phyloP scores from a whole-genome alignment of 2,888 invertebrate genomes.

The Dusona sp. region DNA sequence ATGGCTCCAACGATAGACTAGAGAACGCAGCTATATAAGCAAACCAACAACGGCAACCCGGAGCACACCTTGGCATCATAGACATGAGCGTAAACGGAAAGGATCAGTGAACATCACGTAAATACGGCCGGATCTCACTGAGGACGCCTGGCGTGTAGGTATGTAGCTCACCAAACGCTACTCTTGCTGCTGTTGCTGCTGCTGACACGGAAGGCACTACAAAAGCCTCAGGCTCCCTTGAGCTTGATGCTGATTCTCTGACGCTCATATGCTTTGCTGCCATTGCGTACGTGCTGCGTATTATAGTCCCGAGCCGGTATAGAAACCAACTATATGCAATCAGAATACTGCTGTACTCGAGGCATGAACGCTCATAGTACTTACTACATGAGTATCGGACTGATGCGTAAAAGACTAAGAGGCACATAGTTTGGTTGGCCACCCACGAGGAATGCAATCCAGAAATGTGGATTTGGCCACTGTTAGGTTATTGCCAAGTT shows the following conservation, averaged over 20 bases:
- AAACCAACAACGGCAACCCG: slow-evolving; percentile 24
- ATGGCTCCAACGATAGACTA: slow-evolving; percentile 12
- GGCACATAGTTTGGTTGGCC: slow-evolving; percentile 22
- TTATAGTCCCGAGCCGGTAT: slow-evolving; percentile 29
- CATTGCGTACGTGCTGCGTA: slow-evolving; percentile 62
- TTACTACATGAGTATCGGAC: slow-evolving; percentile 32
- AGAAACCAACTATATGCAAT: slow-evolving; percentile 38
- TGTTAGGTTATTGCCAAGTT: not conserved
- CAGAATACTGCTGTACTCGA: slow-evolving; percentile 32
- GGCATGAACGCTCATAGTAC: slow-evolving; percentile 30
- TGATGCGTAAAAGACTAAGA: slow-evolving; percentile 21
- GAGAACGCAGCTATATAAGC: slow-evolving; percentile 26
- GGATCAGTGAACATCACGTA: slow-evolving; percentile 61
- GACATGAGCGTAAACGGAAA: slow-evolving; percentile 58
- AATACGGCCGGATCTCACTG: slow-evolving; percentile 39
- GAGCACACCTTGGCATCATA: slow-evolving; percentile 44
- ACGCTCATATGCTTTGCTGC: slow-evolving; percentile 54
- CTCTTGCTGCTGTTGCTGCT: slow-evolving; percentile 35
- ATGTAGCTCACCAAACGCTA: slow-evolving; percentile 46
- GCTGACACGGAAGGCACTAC: slow-evolving; percentile 58
- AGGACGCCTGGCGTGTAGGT: slow-evolving; percentile 41
- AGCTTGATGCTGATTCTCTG: slow-evolving; percentile 65
- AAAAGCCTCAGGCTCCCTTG: slow-evolving; percentile 59
- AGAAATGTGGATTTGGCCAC: not conserved
- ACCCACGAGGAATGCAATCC: slow-evolving; percentile 41